Conservation (phyloP, 23 tunicate genomes). For the Styela clava region DNA sequence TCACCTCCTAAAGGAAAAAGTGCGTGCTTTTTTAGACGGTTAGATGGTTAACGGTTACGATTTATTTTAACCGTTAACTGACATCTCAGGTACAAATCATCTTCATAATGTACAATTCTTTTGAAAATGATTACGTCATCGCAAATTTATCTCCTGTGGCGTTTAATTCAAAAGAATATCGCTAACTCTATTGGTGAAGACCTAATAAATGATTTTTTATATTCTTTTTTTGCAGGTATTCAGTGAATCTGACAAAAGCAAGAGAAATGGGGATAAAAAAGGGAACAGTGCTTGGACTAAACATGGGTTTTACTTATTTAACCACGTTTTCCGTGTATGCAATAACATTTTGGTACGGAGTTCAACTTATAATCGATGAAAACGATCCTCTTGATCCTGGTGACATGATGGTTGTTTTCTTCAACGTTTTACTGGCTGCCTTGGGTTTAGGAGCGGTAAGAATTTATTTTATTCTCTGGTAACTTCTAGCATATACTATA, state of each 20-base stretch:
- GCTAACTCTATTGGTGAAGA: too few species aligned
- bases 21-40: too few species aligned
- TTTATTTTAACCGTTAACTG: too few species aligned
- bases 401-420: slow-evolving; percentile 78
- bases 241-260: slow-evolving; percentile 50
- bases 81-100: too few species aligned
- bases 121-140: too few species aligned
- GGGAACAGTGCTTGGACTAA: slow-evolving; percentile 67
- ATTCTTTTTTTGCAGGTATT: slow-evolving; percentile 70
- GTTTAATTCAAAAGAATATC: too few species aligned
- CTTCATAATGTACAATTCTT: too few species aligned
- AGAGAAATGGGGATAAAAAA: slow-evolving; percentile 55
- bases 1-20: too few species aligned
- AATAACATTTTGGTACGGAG: slow-evolving; percentile 89
- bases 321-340: slow-evolving; percentile 74
- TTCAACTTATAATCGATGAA: slow-evolving; percentile 45
- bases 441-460: slow-evolving; percentile 91
- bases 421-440: slow-evolving; percentile 74
- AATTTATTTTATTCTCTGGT: too few species aligned
- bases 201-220: too few species aligned
- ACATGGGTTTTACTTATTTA: slow-evolving; percentile 62
- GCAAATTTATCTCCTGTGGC: too few species aligned
- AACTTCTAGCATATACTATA: not conserved
- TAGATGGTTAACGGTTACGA: too few species aligned
- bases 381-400: slow-evolving; percentile 38